Evolutionary conservation across 2,797 vertebrate species (phyloP).

Genomic region (Apogon hyalosoma): DNA sequence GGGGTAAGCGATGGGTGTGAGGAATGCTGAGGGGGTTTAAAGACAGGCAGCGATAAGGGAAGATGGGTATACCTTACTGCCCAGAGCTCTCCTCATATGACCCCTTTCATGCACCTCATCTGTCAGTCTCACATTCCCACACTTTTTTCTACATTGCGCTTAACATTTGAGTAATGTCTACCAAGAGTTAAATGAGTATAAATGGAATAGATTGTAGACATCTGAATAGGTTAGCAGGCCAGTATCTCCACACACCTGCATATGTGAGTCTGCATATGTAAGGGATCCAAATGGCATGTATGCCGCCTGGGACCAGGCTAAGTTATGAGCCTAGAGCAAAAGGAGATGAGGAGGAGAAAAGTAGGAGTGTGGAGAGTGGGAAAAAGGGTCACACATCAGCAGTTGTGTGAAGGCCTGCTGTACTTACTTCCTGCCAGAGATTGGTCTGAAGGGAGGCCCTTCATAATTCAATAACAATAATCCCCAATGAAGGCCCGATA

Average conservation of each 20-base stretch:
- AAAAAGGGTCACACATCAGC: constrained; percentile 65
- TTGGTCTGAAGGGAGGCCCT: constrained; percentile 58
- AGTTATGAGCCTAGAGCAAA: constrained; percentile 18
- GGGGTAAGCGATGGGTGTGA: constrained; percentile 37
- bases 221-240: constrained; percentile 27
- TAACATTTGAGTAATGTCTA: constrained; percentile 52
- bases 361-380: constrained; percentile 15
- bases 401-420: constrained; percentile 59
- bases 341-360: constrained; percentile 5
- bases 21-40: constrained; percentile 61
- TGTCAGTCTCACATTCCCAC: constrained; percentile 57
- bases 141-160: constrained; percentile 29
- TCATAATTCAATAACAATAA: constrained; percentile 88
- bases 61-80: constrained; percentile 50
- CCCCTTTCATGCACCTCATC: constrained; percentile 48
- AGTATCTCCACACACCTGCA: constrained; percentile 19
- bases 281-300: constrained; percentile 18
- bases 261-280: constrained; percentile 3
- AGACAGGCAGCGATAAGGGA: constrained; percentile 77
- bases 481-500: constrained; percentile 83
- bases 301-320: constrained; percentile 9
- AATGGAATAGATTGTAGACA: constrained; percentile 52
- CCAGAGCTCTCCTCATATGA: constrained; percentile 62
- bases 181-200: constrained; percentile 57
- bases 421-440: constrained; percentile 67